These are phyloP conservation scores for Lamproptera curius DNA, from an alignment of 2,888 invertebrate genomes.

Conservation along the genomic window DNA sequence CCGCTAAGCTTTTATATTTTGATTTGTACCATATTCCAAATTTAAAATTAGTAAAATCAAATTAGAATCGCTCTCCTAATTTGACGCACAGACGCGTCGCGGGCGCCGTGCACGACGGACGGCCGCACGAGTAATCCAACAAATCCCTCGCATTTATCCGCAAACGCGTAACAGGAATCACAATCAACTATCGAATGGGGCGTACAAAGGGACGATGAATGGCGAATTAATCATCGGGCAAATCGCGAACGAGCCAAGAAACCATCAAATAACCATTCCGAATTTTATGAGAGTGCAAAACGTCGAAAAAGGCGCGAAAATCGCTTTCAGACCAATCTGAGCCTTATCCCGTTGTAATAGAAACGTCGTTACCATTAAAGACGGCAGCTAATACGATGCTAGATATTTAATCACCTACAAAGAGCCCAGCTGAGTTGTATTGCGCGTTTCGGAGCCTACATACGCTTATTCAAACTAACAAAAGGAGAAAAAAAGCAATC, in stretches of 20 bases:
- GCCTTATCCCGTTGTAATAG: slow-evolving; percentile 12
- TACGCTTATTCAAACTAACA: slow-evolving; percentile 74
- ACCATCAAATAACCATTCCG: slow-evolving; percentile 76
- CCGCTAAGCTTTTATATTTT: too few species aligned
- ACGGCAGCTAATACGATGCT: slow-evolving; percentile 30
- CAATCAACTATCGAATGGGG: slow-evolving; percentile 13
- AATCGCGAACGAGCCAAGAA: slow-evolving; percentile 63
- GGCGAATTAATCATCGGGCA: slow-evolving; percentile 67
- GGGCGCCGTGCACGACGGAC: too few species aligned
- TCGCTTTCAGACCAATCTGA: slow-evolving; percentile 5
- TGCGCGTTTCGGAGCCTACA: slow-evolving; percentile 54
- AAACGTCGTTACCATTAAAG: neutral
- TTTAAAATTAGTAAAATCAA: too few species aligned
- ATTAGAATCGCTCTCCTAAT: too few species aligned
- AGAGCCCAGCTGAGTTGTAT: slow-evolving; percentile 46
- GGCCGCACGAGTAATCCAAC: neutral
- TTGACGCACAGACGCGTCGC: too few species aligned
- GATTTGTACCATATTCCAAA: too few species aligned
- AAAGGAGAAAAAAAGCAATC: slow-evolving; percentile 75
- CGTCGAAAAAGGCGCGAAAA: slow-evolving; percentile 25
- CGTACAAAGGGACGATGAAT: slow-evolving; percentile 10
- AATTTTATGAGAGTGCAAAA: slow-evolving; percentile 40
- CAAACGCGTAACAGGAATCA: slow-evolving; percentile 1
- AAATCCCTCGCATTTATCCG: neutral
- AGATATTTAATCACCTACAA: slow-evolving; percentile 75